phyloP scores from a whole-genome alignment of 2,113 vertebrate species.

The Centropus bengalensis region DNA sequence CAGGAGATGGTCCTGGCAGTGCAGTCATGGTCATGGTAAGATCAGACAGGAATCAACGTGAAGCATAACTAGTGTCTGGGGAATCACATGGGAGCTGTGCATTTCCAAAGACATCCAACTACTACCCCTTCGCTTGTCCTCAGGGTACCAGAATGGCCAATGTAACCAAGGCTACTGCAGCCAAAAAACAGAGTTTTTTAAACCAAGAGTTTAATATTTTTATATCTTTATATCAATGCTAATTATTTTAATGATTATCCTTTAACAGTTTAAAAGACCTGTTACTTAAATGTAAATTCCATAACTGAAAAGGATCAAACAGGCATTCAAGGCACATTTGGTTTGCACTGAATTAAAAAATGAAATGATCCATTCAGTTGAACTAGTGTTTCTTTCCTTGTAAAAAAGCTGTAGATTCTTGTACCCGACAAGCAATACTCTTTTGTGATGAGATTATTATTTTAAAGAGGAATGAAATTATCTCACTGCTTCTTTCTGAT shows the following conservation, averaged over 20 bases:
- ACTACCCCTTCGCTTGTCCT: rapidly evolving
- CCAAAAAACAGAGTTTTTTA: neutral
- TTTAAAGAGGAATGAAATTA: neutral
- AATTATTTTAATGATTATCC: neutral
- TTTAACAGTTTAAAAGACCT: neutral
- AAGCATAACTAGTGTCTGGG: neutral
- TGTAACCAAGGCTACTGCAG: neutral
- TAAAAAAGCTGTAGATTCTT: neutral
- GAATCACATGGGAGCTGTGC: neutral
- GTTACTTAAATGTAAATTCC: neutral
- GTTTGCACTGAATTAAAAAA: neutral
- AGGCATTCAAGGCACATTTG: neutral
- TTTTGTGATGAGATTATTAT: neutral
- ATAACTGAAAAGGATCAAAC: neutral
- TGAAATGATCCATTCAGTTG: neutral
- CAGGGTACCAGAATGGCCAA: neutral
- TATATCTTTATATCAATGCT: neutral
- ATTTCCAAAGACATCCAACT: neutral
- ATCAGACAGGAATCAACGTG: neutral
- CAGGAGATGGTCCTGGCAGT: neutral
- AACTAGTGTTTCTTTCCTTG: neutral
- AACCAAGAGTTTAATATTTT: neutral
- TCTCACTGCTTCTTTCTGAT: neutral
- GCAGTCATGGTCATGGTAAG: neutral
- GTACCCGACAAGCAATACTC: neutral